Evolutionary conservation across 2,797 vertebrate species (phyloP).

Genomic region (Threskiornis aethiopicus): DNA sequence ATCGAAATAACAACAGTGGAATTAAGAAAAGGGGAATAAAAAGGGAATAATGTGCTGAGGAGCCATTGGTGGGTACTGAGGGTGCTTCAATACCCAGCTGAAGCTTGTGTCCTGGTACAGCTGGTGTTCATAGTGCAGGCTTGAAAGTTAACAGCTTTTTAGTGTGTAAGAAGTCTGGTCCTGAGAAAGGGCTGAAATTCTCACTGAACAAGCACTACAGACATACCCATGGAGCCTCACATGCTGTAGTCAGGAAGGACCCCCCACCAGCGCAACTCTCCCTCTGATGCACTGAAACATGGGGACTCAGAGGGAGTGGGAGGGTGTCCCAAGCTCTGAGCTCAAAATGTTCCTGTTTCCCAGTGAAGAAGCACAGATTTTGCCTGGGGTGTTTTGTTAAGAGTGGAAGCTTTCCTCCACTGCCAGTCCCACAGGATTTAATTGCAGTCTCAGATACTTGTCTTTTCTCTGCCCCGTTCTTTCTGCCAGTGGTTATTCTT

Average conservation of each 20-base stretch:
- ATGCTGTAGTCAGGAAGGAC: neutral
- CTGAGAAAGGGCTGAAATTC: neutral
- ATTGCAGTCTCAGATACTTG: neutral
- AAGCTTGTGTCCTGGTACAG: neutral
- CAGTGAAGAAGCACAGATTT: neutral
- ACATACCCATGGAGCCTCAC: accelerated
- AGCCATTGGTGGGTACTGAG: neutral
- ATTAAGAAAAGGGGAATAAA: neutral
- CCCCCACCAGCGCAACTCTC: neutral
- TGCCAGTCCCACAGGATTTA: neutral
- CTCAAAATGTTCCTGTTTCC: neutral
- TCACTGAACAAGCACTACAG: neutral
- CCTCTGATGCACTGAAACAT: accelerated
- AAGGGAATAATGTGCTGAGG: neutral
- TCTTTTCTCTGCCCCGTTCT: neutral
- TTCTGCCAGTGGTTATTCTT: neutral
- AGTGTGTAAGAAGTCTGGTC: neutral
- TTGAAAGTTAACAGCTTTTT: neutral
- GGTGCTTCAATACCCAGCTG: neutral
- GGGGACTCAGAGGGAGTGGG: accelerated
- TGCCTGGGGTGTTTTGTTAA: neutral
- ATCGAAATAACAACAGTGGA: neutral
- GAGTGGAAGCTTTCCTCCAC: neutral
- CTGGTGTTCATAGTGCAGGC: neutral
- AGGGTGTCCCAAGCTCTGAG: neutral